These are phyloP conservation scores for Enhydra lutris DNA, from an alignment of 2,113 vertebrate species.

Conservation along the genomic window DNA sequence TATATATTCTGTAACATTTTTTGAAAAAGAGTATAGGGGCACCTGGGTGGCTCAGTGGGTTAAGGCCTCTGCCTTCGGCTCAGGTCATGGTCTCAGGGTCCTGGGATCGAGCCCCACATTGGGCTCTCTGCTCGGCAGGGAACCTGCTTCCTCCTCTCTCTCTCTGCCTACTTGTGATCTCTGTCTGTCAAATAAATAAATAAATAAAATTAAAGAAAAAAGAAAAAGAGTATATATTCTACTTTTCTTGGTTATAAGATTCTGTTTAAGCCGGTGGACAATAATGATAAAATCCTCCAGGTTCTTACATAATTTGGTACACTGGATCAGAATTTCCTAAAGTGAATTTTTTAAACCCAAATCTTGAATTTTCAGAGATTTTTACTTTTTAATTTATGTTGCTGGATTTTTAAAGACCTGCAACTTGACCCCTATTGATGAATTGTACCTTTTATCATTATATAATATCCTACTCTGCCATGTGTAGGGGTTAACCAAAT, in stretches of 20 bases:
- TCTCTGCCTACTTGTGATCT: too few relatives aligned
- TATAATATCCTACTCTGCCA: not conserved
- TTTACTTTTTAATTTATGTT: slow-evolving; percentile 8
- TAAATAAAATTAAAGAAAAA: too few relatives aligned
- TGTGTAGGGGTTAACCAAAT: not conserved
- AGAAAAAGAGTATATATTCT: not conserved
- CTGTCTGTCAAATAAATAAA: too few relatives aligned
- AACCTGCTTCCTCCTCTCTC: too few relatives aligned
- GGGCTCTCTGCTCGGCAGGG: too few relatives aligned
- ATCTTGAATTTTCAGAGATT: not conserved
- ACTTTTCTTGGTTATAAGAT: not conserved
- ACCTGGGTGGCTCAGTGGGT: too few relatives aligned
- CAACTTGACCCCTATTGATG: not conserved
- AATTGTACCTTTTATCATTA: not conserved
- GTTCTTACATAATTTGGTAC: not conserved
- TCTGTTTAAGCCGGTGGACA: not conserved
- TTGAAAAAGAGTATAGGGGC: not conserved
- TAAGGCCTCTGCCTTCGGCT: too few relatives aligned
- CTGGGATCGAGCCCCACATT: too few relatives aligned
- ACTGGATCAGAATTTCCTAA: not conserved
- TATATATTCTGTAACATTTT: not conserved
- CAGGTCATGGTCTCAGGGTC: too few relatives aligned
- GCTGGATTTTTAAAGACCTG: not conserved
- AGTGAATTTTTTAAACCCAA: not conserved
- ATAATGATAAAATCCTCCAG: not conserved